Conservation (phyloP, 2,888 invertebrate species). For the Ptycholaimellus sp. region DNA sequence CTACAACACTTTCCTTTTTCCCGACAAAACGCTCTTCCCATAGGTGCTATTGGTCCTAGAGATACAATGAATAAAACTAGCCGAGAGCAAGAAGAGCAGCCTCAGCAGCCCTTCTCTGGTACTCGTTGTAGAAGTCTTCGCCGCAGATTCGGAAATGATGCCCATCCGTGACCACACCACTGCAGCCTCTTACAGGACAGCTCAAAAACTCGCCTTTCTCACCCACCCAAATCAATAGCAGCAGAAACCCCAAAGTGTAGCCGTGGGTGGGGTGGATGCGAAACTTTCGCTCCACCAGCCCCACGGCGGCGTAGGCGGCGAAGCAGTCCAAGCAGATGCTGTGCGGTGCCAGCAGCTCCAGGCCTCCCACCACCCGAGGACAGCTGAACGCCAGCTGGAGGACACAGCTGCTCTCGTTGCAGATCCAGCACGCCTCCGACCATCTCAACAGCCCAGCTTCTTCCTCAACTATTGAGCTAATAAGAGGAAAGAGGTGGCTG, state of each 20-base stretch:
- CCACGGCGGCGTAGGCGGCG: neutral
- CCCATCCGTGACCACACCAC: slow-evolving; percentile 7
- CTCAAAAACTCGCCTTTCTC: too few species aligned
- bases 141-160: slow-evolving; percentile 16
- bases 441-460: too few species aligned
- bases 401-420: neutral
- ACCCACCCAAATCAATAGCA: too few species aligned
- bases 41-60: too few species aligned
- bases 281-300: neutral
- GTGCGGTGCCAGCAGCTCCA: too few species aligned
- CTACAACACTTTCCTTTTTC: too few species aligned
- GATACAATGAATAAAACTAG: too few species aligned
- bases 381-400: too few species aligned
- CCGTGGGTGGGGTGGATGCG: neutral
- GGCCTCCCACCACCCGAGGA: too few species aligned
- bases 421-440: neutral
- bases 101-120: slow-evolving; percentile 14
- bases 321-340: neutral
- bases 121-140: slow-evolving; percentile 11
- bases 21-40: too few species aligned
- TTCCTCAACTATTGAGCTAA: too few species aligned
- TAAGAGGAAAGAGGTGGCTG: too few species aligned
- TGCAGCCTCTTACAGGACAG: neutral
- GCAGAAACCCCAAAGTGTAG: neutral
- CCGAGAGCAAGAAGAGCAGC: neutral